Percentiles rank a stretch among this genome's conserved stretches.
Conservation (phyloP, 1,140 invertebrate genomes). For the Drosophila arawakana region DNA sequence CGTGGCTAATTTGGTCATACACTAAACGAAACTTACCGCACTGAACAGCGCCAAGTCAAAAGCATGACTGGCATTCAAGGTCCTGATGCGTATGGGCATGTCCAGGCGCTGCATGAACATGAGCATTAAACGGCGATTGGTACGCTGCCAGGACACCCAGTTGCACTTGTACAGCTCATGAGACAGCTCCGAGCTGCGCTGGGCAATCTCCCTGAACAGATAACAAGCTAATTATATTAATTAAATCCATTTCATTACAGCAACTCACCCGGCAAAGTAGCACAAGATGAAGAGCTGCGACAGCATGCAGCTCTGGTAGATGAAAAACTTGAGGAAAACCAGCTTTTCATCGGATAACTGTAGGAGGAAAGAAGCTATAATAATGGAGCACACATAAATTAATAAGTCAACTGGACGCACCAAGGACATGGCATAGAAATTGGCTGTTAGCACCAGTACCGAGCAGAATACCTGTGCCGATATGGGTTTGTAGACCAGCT, state of each 20-base stretch:
- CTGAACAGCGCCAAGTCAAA: slow-evolving; percentile 63
- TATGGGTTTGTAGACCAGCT: slow-evolving; percentile 62
- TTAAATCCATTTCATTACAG: neutral
- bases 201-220: slow-evolving; percentile 53
- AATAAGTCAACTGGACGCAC: slow-evolving; percentile 48
- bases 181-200: slow-evolving; percentile 53
- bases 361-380: neutral
- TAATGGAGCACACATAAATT: neutral
- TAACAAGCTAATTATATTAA: neutral
- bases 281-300: slow-evolving; percentile 73
- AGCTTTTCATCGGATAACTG: slow-evolving; percentile 61
- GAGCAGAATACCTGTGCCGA: slow-evolving; percentile 72
- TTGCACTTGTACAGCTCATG: slow-evolving; percentile 64
- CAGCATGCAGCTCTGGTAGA: slow-evolving; percentile 72
- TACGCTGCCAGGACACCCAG: slow-evolving; percentile 59
- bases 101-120: slow-evolving; percentile 70
- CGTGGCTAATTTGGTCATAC: slow-evolving; percentile 19
- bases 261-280: slow-evolving; percentile 67
- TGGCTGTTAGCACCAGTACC: slow-evolving; percentile 70
- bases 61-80: slow-evolving; percentile 59
- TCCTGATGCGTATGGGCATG: slow-evolving; percentile 51
- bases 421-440: slow-evolving; percentile 75
- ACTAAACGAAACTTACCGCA: slow-evolving; percentile 59
- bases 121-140: slow-evolving; percentile 56
- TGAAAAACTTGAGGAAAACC: slow-evolving; percentile 51